Conservation (phyloP, 2,797 vertebrate genomes). For the Trachurus trachurus region DNA sequence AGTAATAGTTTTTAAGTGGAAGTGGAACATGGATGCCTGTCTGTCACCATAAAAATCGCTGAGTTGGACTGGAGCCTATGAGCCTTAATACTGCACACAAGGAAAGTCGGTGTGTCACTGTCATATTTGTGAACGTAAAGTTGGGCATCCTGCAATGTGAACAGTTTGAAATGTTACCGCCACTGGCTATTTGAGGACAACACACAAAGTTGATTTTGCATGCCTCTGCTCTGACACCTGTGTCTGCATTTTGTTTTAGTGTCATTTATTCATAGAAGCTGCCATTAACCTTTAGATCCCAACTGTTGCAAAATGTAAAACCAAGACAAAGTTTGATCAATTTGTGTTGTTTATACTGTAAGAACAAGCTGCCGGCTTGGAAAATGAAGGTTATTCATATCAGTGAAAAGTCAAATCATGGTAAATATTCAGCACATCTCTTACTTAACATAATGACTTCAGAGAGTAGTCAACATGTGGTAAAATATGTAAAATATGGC, state of each 20-base stretch:
- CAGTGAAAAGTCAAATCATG: not conserved
- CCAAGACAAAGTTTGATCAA: conserved; percentile 2
- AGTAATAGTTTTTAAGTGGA: not conserved
- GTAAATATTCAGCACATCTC: not conserved
- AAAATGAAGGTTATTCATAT: not conserved
- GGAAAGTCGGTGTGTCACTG: not conserved
- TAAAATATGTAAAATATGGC: conserved; percentile 19
- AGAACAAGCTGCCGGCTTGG: conserved; percentile 8
- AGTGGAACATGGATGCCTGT: not conserved
- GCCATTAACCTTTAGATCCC: not conserved
- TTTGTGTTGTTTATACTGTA: conserved; percentile 2
- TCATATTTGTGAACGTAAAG: conserved; percentile 16
- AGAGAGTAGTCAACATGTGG: not conserved
- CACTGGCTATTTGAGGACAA: conserved; percentile 8
- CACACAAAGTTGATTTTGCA: not conserved
- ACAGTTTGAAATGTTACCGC: conserved; percentile 34
- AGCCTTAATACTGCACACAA: not conserved
- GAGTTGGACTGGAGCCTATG: not conserved
- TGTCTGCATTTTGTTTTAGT: not conserved
- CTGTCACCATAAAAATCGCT: not conserved
- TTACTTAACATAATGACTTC: not conserved
- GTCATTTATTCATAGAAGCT: not conserved
- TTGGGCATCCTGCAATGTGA: conserved; percentile 14
- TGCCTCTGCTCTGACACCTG: not conserved
- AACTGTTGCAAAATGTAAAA: not conserved